Conservation (phyloP, 2,888 invertebrate genomes). For the Diloba caeruleocephala region DNA sequence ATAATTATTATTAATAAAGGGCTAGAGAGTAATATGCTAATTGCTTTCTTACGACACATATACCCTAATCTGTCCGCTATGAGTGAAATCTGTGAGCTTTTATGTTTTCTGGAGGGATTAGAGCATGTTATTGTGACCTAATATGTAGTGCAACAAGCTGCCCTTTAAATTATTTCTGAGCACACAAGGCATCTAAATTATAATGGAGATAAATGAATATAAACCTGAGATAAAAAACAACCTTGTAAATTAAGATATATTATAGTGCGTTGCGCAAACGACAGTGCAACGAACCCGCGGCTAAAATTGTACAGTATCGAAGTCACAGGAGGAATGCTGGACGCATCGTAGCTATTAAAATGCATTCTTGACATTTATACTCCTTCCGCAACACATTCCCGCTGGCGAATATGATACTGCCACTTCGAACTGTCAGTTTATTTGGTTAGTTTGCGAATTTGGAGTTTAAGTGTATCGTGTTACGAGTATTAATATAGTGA, state of each 20-base stretch:
- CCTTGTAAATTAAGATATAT: constrained; percentile 60
- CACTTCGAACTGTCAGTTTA: constrained; percentile 38
- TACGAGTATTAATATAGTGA: constrained; percentile 28
- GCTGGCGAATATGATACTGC: constrained; percentile 45
- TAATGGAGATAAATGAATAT: constrained; percentile 50
- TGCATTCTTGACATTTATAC: constrained; percentile 79
- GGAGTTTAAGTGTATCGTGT: constrained; percentile 36
- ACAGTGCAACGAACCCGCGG: constrained; percentile 79
- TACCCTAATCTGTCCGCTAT: not conserved
- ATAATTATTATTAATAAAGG: no score
- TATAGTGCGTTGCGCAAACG: constrained; percentile 71
- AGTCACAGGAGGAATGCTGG: constrained; percentile 72
- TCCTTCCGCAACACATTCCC: constrained; percentile 66
- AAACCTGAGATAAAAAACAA: constrained; percentile 47
- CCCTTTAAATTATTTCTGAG: constrained; percentile 27
- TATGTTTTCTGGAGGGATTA: constrained; percentile 2
- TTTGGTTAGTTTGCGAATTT: constrained; percentile 30
- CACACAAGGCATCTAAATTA: constrained; percentile 41
- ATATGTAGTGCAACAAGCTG: constrained; percentile 33
- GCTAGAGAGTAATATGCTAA: constrained; percentile 19
- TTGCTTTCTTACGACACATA: constrained; percentile 17
- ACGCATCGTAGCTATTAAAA: constrained; percentile 77
- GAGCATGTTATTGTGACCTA: constrained; percentile 6
- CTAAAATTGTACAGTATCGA: constrained; percentile 77
- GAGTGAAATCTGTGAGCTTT: not conserved